Evolutionary conservation across 2,797 vertebrate species (phyloP).

Genomic region (Amazona finschi): DNA sequence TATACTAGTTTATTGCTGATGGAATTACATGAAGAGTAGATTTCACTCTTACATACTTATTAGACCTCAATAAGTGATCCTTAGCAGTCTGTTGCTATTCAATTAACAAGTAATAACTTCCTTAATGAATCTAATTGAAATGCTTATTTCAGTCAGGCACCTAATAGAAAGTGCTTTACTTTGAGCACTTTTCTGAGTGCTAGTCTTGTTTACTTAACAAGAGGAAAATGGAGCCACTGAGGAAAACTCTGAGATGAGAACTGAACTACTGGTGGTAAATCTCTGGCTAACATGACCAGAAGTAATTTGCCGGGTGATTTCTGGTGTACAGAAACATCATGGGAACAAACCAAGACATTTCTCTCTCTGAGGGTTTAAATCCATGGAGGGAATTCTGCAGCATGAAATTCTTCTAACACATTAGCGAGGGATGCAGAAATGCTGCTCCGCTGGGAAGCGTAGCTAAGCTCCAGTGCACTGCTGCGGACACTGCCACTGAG

Average conservation of each 20-base stretch:
- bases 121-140: slow-evolving; percentile 83
- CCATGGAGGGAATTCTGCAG: neutral
- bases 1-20: slow-evolving; percentile 81
- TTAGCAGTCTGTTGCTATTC: slow-evolving; percentile 81
- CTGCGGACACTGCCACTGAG: neutral
- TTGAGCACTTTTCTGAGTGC: slow-evolving; percentile 46
- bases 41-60: slow-evolving; percentile 77
- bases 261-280: neutral
- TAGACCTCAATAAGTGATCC: slow-evolving; percentile 78
- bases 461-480: neutral
- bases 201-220: slow-evolving; percentile 59
- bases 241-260: neutral
- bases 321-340: neutral
- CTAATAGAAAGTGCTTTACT: slow-evolving; percentile 53
- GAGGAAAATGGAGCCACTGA: slow-evolving; percentile 36
- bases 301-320: slow-evolving; percentile 15
- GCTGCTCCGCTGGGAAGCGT: neutral
- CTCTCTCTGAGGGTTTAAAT: slow-evolving; percentile 2
- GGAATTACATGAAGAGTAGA: slow-evolving; percentile 78
- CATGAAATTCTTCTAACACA: neutral
- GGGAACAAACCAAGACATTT: neutral
- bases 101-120: slow-evolving; percentile 83
- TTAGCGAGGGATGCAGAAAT: neutral
- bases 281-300: neutral
- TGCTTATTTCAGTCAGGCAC: slow-evolving; percentile 72